Percentiles rank a stretch among this genome's conserved stretches.
These are phyloP conservation scores for Aethes cnicana DNA, from an alignment of 2,888 invertebrate species.

Conservation along the genomic window DNA sequence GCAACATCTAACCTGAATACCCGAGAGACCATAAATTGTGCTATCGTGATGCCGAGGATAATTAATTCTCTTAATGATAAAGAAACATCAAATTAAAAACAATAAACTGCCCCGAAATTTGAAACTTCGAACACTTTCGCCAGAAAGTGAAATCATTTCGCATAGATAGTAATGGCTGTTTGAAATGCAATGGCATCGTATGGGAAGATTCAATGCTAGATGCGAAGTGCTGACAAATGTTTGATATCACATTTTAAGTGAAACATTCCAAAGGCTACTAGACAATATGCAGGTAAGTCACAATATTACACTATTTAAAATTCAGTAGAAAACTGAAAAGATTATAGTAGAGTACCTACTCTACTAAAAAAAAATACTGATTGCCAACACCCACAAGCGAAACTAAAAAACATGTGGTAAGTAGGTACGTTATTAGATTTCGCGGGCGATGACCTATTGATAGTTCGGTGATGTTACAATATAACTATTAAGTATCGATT, in stretches of 20 bases:
- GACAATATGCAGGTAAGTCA: too few relatives aligned
- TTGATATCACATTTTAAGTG: neutral
- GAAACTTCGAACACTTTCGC: conserved; percentile 18
- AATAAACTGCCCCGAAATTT: conserved; percentile 10
- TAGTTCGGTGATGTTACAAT: conserved; percentile 17
- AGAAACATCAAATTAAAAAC: conserved; percentile 14
- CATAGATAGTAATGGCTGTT: conserved; percentile 9
- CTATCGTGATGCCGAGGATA: conserved; percentile 1
- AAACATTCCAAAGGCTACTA: too few relatives aligned
- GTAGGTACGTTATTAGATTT: conserved; percentile 11
- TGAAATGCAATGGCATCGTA: conserved; percentile 13
- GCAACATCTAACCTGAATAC: neutral
- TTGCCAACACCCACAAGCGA: neutral
- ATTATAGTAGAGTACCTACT: too few relatives aligned
- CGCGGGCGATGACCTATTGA: conserved; percentile 19
- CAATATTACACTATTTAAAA: too few relatives aligned
- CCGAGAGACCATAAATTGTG: neutral
- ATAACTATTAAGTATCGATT: conserved; percentile 22
- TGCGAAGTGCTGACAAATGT: neutral
- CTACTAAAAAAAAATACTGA: neutral
- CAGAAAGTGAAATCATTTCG: conserved; percentile 16
- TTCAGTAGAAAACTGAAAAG: too few relatives aligned
- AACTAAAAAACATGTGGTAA: conserved; percentile 1
- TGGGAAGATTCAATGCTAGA: conserved; percentile 3
- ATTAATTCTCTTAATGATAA: conserved; percentile 12